phyloP scores from a whole-genome alignment of 2,113 vertebrate genomes.

The Merops nubicus region DNA sequence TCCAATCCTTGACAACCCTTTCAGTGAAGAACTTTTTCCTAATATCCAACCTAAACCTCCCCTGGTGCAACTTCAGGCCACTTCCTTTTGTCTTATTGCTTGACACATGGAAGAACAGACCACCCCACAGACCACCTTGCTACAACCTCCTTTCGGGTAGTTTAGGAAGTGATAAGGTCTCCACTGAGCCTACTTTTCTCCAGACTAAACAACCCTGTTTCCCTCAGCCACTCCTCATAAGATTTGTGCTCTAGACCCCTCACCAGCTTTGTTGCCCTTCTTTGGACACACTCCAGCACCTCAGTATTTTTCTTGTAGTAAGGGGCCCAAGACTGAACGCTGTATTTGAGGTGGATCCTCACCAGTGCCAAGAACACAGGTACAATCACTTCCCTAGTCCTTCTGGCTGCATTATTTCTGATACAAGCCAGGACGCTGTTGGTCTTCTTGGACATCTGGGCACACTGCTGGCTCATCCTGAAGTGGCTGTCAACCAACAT shows the following conservation, averaged over 20 bases:
- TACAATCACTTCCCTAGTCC: not conserved
- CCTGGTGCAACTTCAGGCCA: not conserved
- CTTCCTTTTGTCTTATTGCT: not conserved
- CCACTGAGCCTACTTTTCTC: not conserved
- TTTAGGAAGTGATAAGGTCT: not conserved
- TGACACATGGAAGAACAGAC: not conserved
- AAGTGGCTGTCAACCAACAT: not conserved
- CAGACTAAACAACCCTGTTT: not conserved
- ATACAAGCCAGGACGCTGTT: not conserved
- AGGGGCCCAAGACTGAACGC: too few species aligned
- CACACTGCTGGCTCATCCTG: not conserved
- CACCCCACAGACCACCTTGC: not conserved
- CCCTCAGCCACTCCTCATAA: not conserved
- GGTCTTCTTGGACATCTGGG: not conserved
- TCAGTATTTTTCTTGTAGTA: too few species aligned
- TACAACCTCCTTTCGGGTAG: not conserved
- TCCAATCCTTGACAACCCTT: not conserved
- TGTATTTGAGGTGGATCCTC: too few species aligned
- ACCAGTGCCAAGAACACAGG: too few species aligned
- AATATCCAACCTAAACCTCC: not conserved
- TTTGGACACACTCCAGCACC: too few species aligned
- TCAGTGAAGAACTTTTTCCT: not conserved
- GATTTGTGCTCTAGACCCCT: not conserved
- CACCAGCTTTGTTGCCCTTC: too few species aligned
- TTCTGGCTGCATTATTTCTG: not conserved